Percentiles rank a stretch among this genome's conserved stretches.
Conservation (phyloP, 37 sponge, comb jelly and placozoan genomes). For the Cliona cf. orientalis region DNA sequence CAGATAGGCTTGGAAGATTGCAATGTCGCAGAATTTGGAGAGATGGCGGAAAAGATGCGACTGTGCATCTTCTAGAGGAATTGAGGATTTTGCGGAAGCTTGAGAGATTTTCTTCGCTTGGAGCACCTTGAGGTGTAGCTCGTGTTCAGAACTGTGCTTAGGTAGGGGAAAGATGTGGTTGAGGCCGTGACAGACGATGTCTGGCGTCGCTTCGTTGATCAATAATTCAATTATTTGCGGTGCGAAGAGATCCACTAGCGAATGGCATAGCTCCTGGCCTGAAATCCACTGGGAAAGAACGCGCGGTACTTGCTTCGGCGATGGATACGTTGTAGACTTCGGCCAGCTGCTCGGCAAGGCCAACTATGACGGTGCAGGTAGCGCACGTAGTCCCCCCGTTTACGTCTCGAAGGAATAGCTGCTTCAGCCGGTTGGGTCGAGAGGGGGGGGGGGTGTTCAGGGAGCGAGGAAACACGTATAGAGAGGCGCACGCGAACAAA, state of each 20-base stretch:
- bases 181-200: slow-evolving; percentile 74
- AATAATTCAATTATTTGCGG: slow-evolving; percentile 68
- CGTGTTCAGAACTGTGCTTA: neutral
- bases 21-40: no score
- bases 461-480: no score
- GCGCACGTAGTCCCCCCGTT: slow-evolving; percentile 79
- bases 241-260: slow-evolving; percentile 52
- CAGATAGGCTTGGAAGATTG: slow-evolving; percentile 87
- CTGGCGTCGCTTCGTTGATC: slow-evolving; percentile 74
- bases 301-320: slow-evolving; percentile 71
- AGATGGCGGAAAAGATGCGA: neutral
- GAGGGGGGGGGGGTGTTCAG: no score
- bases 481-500: no score
- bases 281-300: slow-evolving; percentile 69
- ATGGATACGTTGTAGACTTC: slow-evolving; percentile 73
- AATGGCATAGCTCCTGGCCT: slow-evolving; percentile 53
- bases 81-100: no score
- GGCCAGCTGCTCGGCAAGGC: slow-evolving; percentile 73
- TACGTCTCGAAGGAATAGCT: slow-evolving; percentile 2
- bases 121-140: neutral
- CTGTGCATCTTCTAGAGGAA: neutral
- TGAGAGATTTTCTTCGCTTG: slow-evolving; percentile 25
- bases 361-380: slow-evolving; percentile 67
- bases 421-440: slow-evolving; percentile 5
- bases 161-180: slow-evolving; percentile 83